phyloP scores from a whole-genome alignment of 2,888 invertebrate genomes.

The Crematogaster levior region DNA sequence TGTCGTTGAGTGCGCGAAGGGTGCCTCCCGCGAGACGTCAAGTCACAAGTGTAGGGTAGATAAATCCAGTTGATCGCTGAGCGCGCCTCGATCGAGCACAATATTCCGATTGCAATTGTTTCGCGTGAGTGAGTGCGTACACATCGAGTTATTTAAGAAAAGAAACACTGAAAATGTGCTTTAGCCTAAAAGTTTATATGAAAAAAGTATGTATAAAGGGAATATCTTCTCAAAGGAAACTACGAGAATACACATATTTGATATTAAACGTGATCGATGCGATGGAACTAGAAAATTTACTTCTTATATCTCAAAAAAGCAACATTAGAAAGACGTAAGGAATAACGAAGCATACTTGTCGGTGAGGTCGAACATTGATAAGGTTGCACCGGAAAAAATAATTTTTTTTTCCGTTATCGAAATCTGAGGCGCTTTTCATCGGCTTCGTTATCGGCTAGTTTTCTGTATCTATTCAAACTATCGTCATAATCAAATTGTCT shows the following conservation, averaged over 20 bases:
- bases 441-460: conserved; percentile 45
- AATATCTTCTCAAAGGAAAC: neutral
- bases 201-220: neutral
- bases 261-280: neutral
- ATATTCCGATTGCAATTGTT: neutral
- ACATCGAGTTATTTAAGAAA: neutral
- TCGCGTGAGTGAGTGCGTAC: conserved; percentile 31
- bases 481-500: conserved; percentile 44
- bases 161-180: neutral
- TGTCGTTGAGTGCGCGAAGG: conserved; percentile 15
- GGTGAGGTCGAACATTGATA: neutral
- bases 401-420: conserved; percentile 37
- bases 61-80: neutral
- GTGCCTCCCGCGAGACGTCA: conserved; percentile 1
- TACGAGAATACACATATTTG: neutral
- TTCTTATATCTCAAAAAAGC: neutral
- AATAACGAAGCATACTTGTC: conserved; percentile 27
- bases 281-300: neutral
- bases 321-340: neutral
- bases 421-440: conserved; percentile 9
- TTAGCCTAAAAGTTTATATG: neutral
- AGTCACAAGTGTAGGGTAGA: conserved; percentile 10
- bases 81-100: neutral
- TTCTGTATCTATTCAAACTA: conserved; percentile 61
- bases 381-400: conserved; percentile 20